These are phyloP conservation scores for Theropithecus gelada DNA, from an alignment of 2,113 vertebrate species.

Conservation along the genomic window DNA sequence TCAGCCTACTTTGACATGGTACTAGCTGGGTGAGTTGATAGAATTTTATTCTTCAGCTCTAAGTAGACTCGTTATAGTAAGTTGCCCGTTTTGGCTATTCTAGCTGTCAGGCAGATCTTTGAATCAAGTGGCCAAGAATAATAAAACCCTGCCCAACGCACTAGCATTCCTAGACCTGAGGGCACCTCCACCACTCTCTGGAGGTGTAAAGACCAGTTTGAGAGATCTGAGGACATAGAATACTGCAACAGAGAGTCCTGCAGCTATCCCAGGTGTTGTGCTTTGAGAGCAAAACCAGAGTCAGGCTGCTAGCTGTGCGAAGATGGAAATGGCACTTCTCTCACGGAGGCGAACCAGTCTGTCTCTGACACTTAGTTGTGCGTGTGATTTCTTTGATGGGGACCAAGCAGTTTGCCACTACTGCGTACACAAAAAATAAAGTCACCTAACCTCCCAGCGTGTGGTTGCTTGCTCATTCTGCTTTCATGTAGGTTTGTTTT, in stretches of 20 bases:
- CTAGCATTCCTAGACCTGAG: too few species aligned
- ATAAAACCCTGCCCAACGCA: not conserved
- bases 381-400: not conserved
- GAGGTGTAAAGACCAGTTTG: not conserved
- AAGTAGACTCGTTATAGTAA: not conserved
- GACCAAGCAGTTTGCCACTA: not conserved
- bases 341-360: fast-evolving
- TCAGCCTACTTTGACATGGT: not conserved
- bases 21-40: not conserved
- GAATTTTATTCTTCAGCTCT: not conserved
- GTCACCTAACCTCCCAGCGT: not conserved
- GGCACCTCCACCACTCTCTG: not conserved
- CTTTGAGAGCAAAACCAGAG: not conserved
- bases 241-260: too few species aligned
- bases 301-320: too few species aligned
- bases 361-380: not conserved
- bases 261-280: not conserved
- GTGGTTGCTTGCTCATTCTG: not conserved
- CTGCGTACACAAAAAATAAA: not conserved
- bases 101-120: not conserved
- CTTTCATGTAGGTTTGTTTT: not conserved
- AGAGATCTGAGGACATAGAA: not conserved
- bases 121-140: not conserved
- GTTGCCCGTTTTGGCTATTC: not conserved
- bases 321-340: not conserved